These are phyloP conservation scores for Coilia nasus DNA, from an alignment of 2,797 vertebrate genomes.

Conservation along the genomic window DNA sequence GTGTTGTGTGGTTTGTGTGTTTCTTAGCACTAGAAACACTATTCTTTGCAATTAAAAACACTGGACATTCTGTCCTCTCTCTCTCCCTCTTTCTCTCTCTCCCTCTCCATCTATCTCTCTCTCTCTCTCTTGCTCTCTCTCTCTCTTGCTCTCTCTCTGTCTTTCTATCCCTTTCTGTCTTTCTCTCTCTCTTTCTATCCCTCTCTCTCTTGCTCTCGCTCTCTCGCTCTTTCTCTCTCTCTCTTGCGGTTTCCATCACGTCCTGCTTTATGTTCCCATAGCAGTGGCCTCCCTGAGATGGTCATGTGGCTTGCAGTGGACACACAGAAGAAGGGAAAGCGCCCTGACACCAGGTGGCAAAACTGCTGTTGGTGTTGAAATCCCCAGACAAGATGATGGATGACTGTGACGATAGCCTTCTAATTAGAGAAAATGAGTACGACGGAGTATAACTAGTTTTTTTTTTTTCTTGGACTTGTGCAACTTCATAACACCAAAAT, in stretches of 20 bases:
- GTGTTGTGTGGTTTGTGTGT: not conserved
- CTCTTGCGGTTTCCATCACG: no score
- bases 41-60: not conserved
- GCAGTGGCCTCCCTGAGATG: not conserved
- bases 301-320: not conserved
- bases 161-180: no score
- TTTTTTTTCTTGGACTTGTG: not conserved
- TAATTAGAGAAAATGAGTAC: conserved; percentile 25
- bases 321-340: conserved; percentile 28
- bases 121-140: no score
- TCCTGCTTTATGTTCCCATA: not conserved
- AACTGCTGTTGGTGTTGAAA: conserved; percentile 28
- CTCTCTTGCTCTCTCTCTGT: no score
- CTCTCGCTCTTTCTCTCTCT: not conserved
- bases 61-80: not conserved
- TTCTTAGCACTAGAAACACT: not conserved
- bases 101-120: no score
- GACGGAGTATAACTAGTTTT: not conserved
- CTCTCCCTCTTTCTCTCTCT: not conserved
- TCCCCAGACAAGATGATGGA: conserved; percentile 33
- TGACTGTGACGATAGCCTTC: conserved; percentile 37
- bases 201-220: no score
- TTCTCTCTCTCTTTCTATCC: no score
- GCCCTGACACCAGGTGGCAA: conserved; percentile 42
- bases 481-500: conserved; percentile 2